Evolutionary conservation across 2,113 vertebrate species (phyloP), one percentile per base, ranked within the genome.

Genomic region (Boulengeromyrus knoepffleri): DNA sequence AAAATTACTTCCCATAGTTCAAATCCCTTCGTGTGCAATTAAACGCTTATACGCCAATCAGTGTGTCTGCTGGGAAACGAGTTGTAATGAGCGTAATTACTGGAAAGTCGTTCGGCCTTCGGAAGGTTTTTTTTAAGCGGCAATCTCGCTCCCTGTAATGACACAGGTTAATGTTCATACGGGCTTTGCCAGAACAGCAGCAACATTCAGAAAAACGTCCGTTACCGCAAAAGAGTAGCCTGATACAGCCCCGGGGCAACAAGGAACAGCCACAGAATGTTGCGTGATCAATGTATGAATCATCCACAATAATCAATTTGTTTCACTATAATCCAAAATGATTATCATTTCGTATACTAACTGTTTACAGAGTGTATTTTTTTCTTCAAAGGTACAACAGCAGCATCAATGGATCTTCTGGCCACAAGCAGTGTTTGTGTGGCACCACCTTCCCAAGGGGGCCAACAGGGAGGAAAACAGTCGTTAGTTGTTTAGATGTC

Each of bases 131-230:
- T 27, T 70, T 89, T 58, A 56, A 84, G 86, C 86, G 49, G 66
- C 39, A 90, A 89, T 88, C 49, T 91, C 84, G 88, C 70, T 89
- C 85, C 36, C 66, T 90, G 84, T 85, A 84, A 47, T 90, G 89
- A 74, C 42, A 86, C 50, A 85, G 39, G 77, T 27, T 85, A 88
- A 74, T 13, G 52, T 45, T 39, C 9, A 9, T 4, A n/a, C 10
- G 39, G 46, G 8, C 19, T 45, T 39, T 24, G 66, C 46, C 19
- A 36, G 52, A 58, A 77, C 50, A 56, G 47, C 27, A 83, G 27
- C 21, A 53, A 84, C 36, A 47, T 89, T 77, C 27, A 47, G 31
- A 70, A 50, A 47, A 85, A 27, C 1, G 21, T 50, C 21, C 31
- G 13, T 86, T 47, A 70, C n/a, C 10, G 6, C 45, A 49, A 15